phyloP scores from a whole-genome alignment of 2,113 vertebrate species.

The Nothoprocta pentlandii region DNA sequence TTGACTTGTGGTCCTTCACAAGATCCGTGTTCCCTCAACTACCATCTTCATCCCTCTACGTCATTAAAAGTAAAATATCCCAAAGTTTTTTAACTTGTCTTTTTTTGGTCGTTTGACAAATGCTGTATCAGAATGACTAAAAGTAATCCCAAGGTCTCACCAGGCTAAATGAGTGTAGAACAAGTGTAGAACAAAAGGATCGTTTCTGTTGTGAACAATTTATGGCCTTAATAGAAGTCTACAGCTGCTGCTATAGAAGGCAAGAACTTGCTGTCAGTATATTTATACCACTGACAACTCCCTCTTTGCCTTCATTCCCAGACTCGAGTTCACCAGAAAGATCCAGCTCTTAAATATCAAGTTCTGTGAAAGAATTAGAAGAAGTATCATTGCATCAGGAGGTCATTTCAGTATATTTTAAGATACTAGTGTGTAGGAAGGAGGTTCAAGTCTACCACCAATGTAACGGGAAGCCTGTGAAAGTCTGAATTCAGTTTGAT shows the following conservation, averaged over 20 bases:
- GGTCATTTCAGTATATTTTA: neutral
- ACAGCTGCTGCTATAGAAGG: constrained; percentile 36
- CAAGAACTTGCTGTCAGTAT: neutral
- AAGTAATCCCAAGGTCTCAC: constrained; percentile 32
- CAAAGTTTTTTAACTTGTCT: constrained; percentile 7
- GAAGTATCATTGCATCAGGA: neutral
- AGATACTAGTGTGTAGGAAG: neutral
- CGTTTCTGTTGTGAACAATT: constrained; percentile 8
- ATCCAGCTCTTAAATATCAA: neutral
- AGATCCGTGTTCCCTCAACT: neutral
- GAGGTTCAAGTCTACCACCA: neutral
- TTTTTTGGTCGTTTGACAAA: constrained; percentile 44
- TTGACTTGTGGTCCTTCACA: neutral
- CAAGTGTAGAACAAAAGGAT: constrained; percentile 35
- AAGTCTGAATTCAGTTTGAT: neutral
- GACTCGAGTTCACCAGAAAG: neutral
- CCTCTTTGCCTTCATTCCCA: neutral
- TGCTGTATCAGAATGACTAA: neutral
- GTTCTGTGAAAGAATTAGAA: neutral
- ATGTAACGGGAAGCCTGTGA: neutral
- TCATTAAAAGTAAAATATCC: neutral
- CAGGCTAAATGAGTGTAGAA: neutral
- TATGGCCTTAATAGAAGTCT: constrained; percentile 66
- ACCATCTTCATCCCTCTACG: fast-evolving
- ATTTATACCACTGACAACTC: constrained; percentile 12